Evolutionary conservation across 1,140 invertebrate species (phyloP), one percentile per base, ranked within the genome.

Genomic region (Mya arenaria): DNA sequence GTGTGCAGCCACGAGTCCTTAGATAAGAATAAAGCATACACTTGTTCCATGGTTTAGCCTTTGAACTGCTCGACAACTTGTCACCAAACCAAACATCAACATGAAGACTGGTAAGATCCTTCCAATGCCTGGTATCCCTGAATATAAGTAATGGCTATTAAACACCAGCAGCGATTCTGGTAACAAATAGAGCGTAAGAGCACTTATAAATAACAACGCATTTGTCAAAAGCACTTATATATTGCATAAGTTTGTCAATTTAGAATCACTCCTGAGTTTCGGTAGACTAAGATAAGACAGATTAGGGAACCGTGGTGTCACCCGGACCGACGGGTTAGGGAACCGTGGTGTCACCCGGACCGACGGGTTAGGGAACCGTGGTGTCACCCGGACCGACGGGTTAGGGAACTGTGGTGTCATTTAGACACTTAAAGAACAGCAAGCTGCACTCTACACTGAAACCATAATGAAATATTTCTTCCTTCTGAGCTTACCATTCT

Each of bases 1-100:
- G 78, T 81, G 28, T 81, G 78, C 25, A 41, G 52, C 78, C 78
- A 81, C 4, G 15, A 19, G 44, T 78, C 63, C 39, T 34, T 30
- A 13, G 15, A 55, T 23, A 79, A 37, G 15, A 55, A 19, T 25
- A 66, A 19, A 36, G 68, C 56, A 23, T 66, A 23, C 8, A 10
- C 34, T 77, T 77, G 25, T 41, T 13, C 79, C 79, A 39, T 81
- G 73, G n/a, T 81, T 81, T 5, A 81, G 28, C 73, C 78, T 81
- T 30, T 52, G 69, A 17, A 65, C 30, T 39, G 28, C 25, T 28
- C 62, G 39, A 63, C 28, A 63, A 48, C 60, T 63, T 23, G 13
- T 6, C 17, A 63, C 4, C 23, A 36, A 34, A 41, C 13, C 28
- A 48, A 39, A n/a, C n/a, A 23, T 6, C 60, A 66, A 13, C n/a